phyloP scores from a whole-genome alignment of 2,113 vertebrate species.

The Hyla sarda region DNA sequence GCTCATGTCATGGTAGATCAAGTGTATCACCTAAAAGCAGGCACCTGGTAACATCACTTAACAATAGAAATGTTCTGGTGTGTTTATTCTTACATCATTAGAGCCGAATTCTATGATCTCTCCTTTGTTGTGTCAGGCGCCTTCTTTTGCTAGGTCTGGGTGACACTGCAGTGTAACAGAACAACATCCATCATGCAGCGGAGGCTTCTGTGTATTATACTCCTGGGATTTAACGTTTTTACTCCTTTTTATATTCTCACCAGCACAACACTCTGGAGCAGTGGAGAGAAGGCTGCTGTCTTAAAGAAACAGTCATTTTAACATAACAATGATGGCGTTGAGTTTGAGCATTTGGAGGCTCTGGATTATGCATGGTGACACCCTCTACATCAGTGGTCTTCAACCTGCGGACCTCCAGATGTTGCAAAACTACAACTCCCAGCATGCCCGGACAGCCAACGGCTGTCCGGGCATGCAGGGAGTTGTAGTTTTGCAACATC shows the following conservation, averaged over 20 bases:
- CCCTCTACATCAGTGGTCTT: too few species aligned
- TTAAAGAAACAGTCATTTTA: background rate
- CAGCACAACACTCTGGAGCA: background rate
- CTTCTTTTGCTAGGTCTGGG: background rate
- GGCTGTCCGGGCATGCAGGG: too few species aligned
- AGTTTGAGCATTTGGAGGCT: background rate
- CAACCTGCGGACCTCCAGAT: too few species aligned
- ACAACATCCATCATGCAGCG: background rate
- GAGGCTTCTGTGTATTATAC: background rate
- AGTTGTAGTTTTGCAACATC: too few species aligned
- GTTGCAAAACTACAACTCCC: too few species aligned
- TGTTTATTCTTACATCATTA: background rate
- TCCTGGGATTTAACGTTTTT: background rate
- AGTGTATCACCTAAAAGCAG: background rate
- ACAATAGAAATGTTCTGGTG: background rate
- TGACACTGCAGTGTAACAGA: background rate
- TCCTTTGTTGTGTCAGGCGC: background rate
- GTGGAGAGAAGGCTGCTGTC: background rate
- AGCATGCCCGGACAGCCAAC: too few species aligned
- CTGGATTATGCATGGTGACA: background rate
- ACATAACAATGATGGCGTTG: background rate
- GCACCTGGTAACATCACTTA: background rate
- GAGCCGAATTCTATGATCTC: background rate
- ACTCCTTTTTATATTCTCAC: background rate
- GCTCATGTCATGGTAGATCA: too few species aligned